Base-by-base conservation (phyloP, 2,797 vertebrate genomes). In the Ambastaia sidthimunki region DNA sequence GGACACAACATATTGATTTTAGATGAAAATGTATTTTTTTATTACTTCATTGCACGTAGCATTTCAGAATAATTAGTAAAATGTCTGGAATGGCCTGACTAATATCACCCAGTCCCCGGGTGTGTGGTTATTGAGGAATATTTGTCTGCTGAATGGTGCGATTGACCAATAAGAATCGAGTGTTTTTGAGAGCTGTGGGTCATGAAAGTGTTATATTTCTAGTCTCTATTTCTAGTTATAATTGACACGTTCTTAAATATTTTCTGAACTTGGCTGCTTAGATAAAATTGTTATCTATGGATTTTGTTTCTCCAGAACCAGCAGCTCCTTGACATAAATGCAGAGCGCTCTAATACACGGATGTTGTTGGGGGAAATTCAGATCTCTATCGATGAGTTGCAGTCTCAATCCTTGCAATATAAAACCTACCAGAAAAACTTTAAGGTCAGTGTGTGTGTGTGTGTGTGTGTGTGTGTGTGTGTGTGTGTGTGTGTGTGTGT, bases 371-470 rank as follows among this genome's bases (percentile, higher is more conserved):
- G 7, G 2, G 93, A 94, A 0, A 88, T 95, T 74, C 94, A 96
- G 16, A 76, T 84, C 48, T 85, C 93, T 41, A 65, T 95, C 19
- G 93, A 96, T 63, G 93, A 95, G 76, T 87, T 97, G 72, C 95
- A 94, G 74, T 89, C 87, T 69, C 89, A 90, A 37, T 94, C 95
- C 18, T 93, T 92, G 66, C 87, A 91, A 34, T 96, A 92, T 82
- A 93, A 88, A 84, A 93, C 93, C 21, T 95, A 94, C 85, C 95
- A 96, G 88, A 96, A 94, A 85, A 94, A 93, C 85, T 96, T 96
- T 78, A 94, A 96, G 95, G 95, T 97, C 19, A 89, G 72, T 47
- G 52, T 28, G 50, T 0, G 13, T 85, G 12, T 63, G n/a, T 70
- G 13, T 85, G 12, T 63, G n/a, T 70, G 13, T 85, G 12, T 63